Base-by-base conservation (phyloP, 1,140 invertebrate genomes). In the Heliconius himera region DNA sequence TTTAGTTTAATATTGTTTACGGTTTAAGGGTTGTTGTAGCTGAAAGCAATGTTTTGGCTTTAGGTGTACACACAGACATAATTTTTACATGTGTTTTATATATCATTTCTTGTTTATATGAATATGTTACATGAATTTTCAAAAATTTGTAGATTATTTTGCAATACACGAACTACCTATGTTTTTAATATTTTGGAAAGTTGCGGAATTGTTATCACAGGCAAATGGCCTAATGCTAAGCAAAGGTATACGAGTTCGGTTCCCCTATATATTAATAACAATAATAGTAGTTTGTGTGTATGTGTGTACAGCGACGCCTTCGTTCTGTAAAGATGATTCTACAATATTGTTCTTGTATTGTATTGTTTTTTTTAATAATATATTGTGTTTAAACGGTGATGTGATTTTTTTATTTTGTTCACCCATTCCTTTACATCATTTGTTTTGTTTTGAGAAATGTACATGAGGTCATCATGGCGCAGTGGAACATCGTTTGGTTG, bases 341-440 rank as follows among this genome's bases (percentile, higher is more conserved):
- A 91, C 91, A 91, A 92, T 92, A 92, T 90, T 88, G 88, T 91
- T 93, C 90, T 89, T 93, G 89, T 91, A 93, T 90, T 91, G 90
- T 92, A 91, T 92, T 92, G 89, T 92, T 93, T 93, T 93, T 93
- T 92, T 93, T 90, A 92, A 91, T 93, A 93, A 93, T 93, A 93
- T 93, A 93, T 93, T 92, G 90, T 92, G 90, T 93, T 93, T 93
- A 93, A 93, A 92, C 85, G 76, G 87, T 84, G 3, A 11, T 60
- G 26, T 76, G 41, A 80, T 71, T 6, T 51, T 89, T 89, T 89
- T 22, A 26, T 85, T 88, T 56, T n/a, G n/a, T 56, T 20, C 0
- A 20, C 1, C n/a, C 54, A 22, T 11, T 56, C 54, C 20, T 56
- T 56, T 56, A 6, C 16, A 46, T 46, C 41, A 46, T 46, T 46